phyloP scores from a whole-genome alignment of 2,797 vertebrate species.

The Gorsachius magnificus region DNA sequence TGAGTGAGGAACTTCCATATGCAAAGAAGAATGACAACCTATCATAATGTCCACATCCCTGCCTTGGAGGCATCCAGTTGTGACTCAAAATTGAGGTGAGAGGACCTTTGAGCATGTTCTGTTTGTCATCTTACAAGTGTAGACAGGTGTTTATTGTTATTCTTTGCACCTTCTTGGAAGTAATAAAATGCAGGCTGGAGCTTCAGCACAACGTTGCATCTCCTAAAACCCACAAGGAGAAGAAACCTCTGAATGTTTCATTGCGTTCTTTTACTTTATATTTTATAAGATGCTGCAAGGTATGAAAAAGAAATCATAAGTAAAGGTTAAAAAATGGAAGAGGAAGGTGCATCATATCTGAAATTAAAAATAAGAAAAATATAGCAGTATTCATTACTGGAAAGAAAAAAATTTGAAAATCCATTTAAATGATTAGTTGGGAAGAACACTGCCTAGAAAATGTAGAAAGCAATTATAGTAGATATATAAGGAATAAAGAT shows the following conservation, averaged over 20 bases:
- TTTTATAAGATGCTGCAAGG: conserved; percentile 74
- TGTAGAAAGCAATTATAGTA: not conserved
- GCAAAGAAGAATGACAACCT: not conserved
- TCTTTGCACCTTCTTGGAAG: conserved; percentile 56
- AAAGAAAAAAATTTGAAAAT: conserved; percentile 19
- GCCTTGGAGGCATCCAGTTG: not conserved
- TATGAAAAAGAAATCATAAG: conserved; percentile 67
- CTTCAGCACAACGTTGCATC: conserved; percentile 37
- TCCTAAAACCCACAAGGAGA: conserved; percentile 67
- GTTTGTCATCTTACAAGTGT: conserved; percentile 2
- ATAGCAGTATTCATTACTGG: not conserved
- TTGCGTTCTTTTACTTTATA: conserved; percentile 71
- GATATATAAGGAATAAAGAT: not conserved
- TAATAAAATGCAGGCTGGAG: conserved; percentile 70
- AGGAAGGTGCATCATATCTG: not conserved
- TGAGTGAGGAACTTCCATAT: not conserved
- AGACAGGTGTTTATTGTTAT: conserved; percentile 56
- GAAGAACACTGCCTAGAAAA: not conserved
- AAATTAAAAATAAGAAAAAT: conserved; percentile 64
- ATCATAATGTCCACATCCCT: not conserved
- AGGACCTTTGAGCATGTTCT: not conserved
- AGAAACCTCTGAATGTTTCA: conserved; percentile 75
- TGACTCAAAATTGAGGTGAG: conserved; percentile 1
- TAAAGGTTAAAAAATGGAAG: conserved; percentile 67
- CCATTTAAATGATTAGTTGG: not conserved